Percentiles rank a stretch among this genome's conserved stretches.
These are phyloP conservation scores for Lochmaea capreae DNA, from an alignment of 2,888 invertebrate genomes.

Conservation along the genomic window DNA sequence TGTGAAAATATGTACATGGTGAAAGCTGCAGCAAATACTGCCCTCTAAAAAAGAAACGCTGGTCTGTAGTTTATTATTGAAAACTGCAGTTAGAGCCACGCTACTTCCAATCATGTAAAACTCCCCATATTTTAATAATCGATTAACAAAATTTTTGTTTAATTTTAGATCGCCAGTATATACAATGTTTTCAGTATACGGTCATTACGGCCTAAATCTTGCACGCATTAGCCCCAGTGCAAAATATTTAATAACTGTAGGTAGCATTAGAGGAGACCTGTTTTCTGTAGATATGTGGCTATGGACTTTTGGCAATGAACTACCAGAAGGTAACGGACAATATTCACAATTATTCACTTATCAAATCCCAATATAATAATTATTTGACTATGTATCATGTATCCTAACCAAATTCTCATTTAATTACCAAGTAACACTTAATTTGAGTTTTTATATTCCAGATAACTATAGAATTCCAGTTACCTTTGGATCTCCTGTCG, in stretches of 20 bases:
- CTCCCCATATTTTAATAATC: too few species aligned
- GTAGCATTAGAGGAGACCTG: constrained; percentile 61
- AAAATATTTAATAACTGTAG: constrained; percentile 71
- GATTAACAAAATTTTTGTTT: not conserved
- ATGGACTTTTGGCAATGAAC: constrained; percentile 70
- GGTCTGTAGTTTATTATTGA: too few species aligned
- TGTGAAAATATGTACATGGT: too few species aligned
- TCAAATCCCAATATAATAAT: not conserved
- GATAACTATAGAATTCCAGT: constrained; percentile 44
- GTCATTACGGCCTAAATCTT: constrained; percentile 56
- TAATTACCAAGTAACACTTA: not conserved
- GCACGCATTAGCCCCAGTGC: constrained; percentile 67
- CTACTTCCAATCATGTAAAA: too few species aligned
- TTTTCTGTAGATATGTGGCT: constrained; percentile 71
- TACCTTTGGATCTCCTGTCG: constrained; percentile 52
- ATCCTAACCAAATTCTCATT: not conserved
- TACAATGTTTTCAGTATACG: constrained; percentile 70
- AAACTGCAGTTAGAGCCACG: too few species aligned
- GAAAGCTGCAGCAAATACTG: too few species aligned
- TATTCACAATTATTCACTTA: not conserved
- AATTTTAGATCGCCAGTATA: constrained; percentile 64
- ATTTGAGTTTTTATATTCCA: constrained; percentile 26
- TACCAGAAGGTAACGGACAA: constrained; percentile 67
- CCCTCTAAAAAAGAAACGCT: too few species aligned
- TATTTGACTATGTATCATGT: too few species aligned